Evolutionary conservation across 2,888 invertebrate species (phyloP), one percentile per base, ranked within the genome.

Genomic region (Eurytoma californica): DNA sequence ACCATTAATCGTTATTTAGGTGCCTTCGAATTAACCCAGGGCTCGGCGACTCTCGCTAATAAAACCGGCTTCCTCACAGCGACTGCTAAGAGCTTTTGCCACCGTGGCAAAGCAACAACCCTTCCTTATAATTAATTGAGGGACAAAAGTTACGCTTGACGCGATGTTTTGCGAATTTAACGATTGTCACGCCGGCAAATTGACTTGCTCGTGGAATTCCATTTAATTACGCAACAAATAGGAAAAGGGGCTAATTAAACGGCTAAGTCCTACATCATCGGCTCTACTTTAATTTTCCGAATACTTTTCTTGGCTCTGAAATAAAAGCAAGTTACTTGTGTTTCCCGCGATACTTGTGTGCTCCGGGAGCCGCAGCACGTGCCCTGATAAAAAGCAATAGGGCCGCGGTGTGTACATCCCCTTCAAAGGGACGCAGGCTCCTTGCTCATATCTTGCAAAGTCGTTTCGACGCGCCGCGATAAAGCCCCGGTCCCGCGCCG

Each of bases 1-100:
- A 78, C 63, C 72, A 68, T 81, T 81, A 81, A 75, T 81, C 78
- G 78, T 81, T 81, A 78, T 81, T 81, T 81, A 81, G 67, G 58
- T 57, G 39, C 3, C 28, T 39, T 7, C 60, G 68, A 75, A 72
- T 79, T 66, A 78, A 55, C 24, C 63, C 13, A 3, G 13, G 14
- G 5, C 14, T 47, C 63, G 7, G 16, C 14, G 30, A 0, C 20
- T 12, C 55, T 20, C 24, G 30, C 47, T 39, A 39, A 14, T 18
- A 14, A 16, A 53, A 53, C 53, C 4, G 53, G 24, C 3, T 53
- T 7, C 3, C 39, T 7, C 7, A 9, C 39, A 39, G 39, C 39
- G 39, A 39, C 28, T 20, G 49, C 12, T 57, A n/a, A 13, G 28
- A 3, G 39, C 39, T 39, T 39, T 39, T 39, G 39, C 39, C 39